Base-by-base conservation (phyloP, 2,888 invertebrate species). In the Synanthedon myopaeformis region DNA sequence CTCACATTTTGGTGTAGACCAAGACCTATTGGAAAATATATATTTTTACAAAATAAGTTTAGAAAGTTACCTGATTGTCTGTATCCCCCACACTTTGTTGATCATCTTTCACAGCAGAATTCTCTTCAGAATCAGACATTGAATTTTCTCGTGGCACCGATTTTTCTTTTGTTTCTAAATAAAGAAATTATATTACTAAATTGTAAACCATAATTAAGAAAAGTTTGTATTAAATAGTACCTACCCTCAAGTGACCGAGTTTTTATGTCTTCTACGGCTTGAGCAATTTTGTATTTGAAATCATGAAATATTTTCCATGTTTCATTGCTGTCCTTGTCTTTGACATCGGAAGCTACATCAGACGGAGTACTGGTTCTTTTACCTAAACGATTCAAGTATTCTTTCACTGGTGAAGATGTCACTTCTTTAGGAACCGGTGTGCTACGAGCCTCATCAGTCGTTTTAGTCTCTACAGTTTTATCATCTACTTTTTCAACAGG, bases 211-310 rank as follows among this genome's bases (percentile, higher is more conserved):
- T 10, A 35, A 10, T 35, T 35, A 35, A 35, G 6, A 35, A 1
- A 35, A 35, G 10, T 35, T 35, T 35, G 35, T 10, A 35, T 35
- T 35, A 8, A 35, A 35, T 35, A 35, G 10, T 10, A 35, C 35
- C 35, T 35, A 77, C 89, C 89, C 62, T 92, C 91, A 58, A 76
- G 83, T 62, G 93, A 92, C 55, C 91, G 91, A 10, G 91, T 92
- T 55, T 93, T 86, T 80, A 92, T 93, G 57, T 93, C 93, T 70
- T 94, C 93, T 51, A 94, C 93, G 42, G 93, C 93, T 70, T 93
- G 93, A 45, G 93, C 91, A 58, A 94, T 91, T 79, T 93, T 93
- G 52, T 91, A 93, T 73, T 89, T 92, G 55, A 93, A 90, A 60
- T 93, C 93, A 58, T 91, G 90, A 59, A 93, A 90, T 67, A 93